Conservation (phyloP, 2,797 vertebrate genomes). For the Oceanodroma leucorhoa region DNA sequence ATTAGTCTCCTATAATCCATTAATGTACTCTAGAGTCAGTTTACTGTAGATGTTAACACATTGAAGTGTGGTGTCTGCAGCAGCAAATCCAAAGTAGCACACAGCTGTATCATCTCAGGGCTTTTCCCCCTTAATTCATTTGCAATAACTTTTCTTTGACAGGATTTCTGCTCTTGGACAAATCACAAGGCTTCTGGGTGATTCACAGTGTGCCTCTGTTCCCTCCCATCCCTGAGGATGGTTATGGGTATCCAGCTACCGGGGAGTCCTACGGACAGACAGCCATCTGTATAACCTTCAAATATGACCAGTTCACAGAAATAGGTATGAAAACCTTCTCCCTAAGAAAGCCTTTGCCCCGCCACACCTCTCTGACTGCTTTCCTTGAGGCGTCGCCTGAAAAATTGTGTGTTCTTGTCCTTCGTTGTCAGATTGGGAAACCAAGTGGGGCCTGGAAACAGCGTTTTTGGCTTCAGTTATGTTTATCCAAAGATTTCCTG, state of each 20-base stretch:
- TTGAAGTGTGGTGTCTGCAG: background rate
- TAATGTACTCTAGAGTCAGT: background rate
- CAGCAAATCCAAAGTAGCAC: background rate
- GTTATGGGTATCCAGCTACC: slow-evolving; percentile 84
- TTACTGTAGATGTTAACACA: background rate
- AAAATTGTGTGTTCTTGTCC: background rate
- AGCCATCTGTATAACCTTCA: slow-evolving; percentile 85
- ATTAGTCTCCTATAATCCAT: background rate
- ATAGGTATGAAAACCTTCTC: slow-evolving; percentile 76
- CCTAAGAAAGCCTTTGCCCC: background rate
- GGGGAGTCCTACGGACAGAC: slow-evolving; percentile 85
- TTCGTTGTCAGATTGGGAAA: background rate
- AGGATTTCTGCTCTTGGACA: slow-evolving; percentile 88
- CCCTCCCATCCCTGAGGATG: slow-evolving; percentile 83
- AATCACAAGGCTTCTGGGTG: slow-evolving; percentile 89
- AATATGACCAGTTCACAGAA: slow-evolving; percentile 80
- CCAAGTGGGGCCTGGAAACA: background rate
- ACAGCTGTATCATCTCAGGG: background rate
- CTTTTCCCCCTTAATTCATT: background rate
- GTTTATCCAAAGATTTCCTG: background rate
- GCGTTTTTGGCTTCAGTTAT: background rate
- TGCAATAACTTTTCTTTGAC: slow-evolving; percentile 14
- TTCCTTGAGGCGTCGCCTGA: background rate
- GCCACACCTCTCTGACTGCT: background rate
- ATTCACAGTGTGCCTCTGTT: slow-evolving; percentile 90